Evolutionary conservation across 2,888 invertebrate species (phyloP), one percentile per base, ranked within the genome.

Genomic region (Aporophyla lueneburgensis): DNA sequence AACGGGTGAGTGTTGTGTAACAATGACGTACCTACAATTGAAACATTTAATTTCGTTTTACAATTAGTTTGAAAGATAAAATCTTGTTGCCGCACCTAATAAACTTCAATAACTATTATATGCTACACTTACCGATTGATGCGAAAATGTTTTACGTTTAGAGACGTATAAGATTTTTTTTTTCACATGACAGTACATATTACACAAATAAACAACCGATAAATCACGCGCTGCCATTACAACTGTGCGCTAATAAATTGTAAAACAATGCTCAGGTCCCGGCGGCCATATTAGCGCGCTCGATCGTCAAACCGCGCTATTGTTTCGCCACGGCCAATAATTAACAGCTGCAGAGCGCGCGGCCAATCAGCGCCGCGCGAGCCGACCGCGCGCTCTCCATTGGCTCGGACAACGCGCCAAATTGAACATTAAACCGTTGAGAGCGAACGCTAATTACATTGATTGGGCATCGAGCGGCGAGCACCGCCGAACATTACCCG

Each of bases 291-390:
- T 93, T 94, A 92, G 87, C 87, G 81, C 87, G 85, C 86, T 88
- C 87, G 75, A 82, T 83, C 89, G 87, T 90, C 91, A 89, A 89
- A 88, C 88, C 71, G 82, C 84, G 77, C 87, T 87, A 93, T 95
- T 95, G 95, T 95, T 93, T 93, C 88, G 85, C 86, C 79, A 76
- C 86, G 87, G 93, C 95, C 94, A 95, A 94, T 95, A 95, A 95
- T 95, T 95, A 94, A 94, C 86, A 90, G 84, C 86, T 81, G 84
- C 76, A 70, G 79, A 74, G 74, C 84, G 58, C 80, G 71, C 82
- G 86, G 93, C 95, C 96, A 95, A 95, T 95, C 93, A 91, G 88
- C 85, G 89, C 79, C 87, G 86, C 81, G 89, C 88, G 80, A 86
- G 85, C 85, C 89, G 81, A 83, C 85, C 86, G 89, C 90, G 84